Conservation (phyloP, 2,888 invertebrate species). For the Tipula confusa region DNA sequence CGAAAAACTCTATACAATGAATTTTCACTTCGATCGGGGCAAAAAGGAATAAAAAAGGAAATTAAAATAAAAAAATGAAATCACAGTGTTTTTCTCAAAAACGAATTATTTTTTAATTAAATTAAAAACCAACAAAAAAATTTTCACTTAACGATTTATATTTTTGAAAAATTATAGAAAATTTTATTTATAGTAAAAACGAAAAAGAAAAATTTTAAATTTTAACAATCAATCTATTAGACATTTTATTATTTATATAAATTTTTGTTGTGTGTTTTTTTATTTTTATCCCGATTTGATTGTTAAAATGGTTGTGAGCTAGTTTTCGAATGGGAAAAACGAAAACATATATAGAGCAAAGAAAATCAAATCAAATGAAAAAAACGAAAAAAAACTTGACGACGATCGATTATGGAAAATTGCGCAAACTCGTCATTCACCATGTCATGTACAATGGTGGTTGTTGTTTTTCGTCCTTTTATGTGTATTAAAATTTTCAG, state of each 20-base stretch:
- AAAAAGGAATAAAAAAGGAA: too few relatives aligned
- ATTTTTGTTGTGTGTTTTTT: not conserved
- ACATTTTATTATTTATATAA: not conserved
- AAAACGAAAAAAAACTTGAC: not conserved
- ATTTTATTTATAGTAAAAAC: not conserved
- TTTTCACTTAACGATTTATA: too few relatives aligned
- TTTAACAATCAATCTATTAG: slow-evolving; percentile 26
- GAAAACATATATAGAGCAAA: not conserved
- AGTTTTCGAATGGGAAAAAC: slow-evolving; percentile 4
- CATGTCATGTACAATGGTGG: slow-evolving; percentile 1
- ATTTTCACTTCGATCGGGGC: not conserved
- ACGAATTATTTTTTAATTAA: not conserved
- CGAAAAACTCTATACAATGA: not conserved
- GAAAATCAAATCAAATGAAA: not conserved
- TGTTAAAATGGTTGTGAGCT: slow-evolving; percentile 29
- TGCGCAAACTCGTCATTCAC: not conserved
- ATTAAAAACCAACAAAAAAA: too few relatives aligned
- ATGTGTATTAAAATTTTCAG: not conserved
- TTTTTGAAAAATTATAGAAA: slow-evolving; percentile 1
- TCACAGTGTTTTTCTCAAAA: not conserved
- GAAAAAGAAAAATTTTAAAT: not conserved
- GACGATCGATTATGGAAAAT: slow-evolving; percentile 20
- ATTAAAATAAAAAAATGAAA: not conserved
- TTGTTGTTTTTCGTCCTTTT: not conserved
- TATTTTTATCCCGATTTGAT: slow-evolving; percentile 27